Evolutionary conservation across 92 coral and sea anemone species (phyloP), one percentile per base, ranked within the genome.

Genomic region (Bergia sp.): DNA sequence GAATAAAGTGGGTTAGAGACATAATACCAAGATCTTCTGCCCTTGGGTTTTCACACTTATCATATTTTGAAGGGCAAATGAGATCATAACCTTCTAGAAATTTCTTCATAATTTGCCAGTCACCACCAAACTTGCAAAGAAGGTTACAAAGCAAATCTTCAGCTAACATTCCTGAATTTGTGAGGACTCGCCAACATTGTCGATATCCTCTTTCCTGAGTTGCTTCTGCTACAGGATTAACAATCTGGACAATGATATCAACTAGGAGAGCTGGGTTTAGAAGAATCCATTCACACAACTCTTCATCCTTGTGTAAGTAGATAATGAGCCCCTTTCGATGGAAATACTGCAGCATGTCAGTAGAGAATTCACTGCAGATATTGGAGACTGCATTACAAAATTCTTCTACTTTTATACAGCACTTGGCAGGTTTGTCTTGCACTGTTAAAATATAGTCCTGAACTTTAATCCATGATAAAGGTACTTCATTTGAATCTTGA

Each of bases 21-120:
- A 61, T 21, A 61, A 2, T 6, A 61, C 7, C 55, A 37, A 37
- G 3, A 37, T 53, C 69, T 4, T 12, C 40, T 20, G 3, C 9
- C 12, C 85, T 80, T n/a, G 4, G 23, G 42, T 57, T 80, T 15
- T 55, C 3, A 61, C 7, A 1, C 1, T 61, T 23, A 61, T 43
- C 49, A 85, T 89, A 73, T 37, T 74, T 37, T 72, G 89, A 61
- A 1, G 91, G 93, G 38, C 93, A 91, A 64, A 91, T 89, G 55
- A 92, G 88, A 57, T 90, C 93, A 72, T 90, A 92, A 37, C 91
- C 81, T 73, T 92, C 91, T 67, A 92, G 91, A 45, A 87, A 90
- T 38, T 73, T 79, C 13, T 69, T 90, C 66, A 92, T 85, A 64
- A 79, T 66, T 18, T 88, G 83, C 4, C 53, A 37, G 23, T 61